Evolutionary conservation across 1,140 invertebrate species (phyloP), one percentile per base, ranked within the genome.

Genomic region (Metaphire vulgaris): DNA sequence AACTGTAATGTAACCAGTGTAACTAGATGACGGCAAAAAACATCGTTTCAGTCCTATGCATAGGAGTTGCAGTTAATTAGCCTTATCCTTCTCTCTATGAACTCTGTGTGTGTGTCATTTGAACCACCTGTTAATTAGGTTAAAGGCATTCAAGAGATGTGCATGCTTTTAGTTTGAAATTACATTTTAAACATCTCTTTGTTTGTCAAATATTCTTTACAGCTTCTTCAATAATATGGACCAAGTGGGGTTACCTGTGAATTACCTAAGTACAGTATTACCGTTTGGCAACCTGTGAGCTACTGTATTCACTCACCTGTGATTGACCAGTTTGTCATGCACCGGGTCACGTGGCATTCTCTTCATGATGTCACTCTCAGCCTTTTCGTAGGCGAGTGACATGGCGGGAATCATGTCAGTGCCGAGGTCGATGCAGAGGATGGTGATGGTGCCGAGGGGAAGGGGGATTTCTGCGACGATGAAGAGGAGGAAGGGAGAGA

Each of bases 361-460:
- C 91, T 96, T 96, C 97, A 99, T 99, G 87, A 99, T 99, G 89
- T 99, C 94, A 85, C 91, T 92, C 89, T 97, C 95, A 85, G 94
- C 92, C 88, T 92, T 91, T 90, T 97, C 95, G 89, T 97, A 97
- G 82, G 97, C 97, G 85, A 99, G 90, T 77, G 97, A 96, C 21
- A 78, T 75, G 33, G 77, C 73, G 64, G 72, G 72, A 21, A 84
- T 86, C 95, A 98, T 97, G 90, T 98, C 96, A 82, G 96, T 98
- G 90, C 96, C 96, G 85, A 98, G 90, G 91, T 98, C 96, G 88
- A 98, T 98, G 89, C 96, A 98, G 78, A 98, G 90, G 89, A 98
- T 98, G 80, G 96, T 98, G 74, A 98, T 94, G 66, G 95, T 97
- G 82, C 96, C 80, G 70, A 84, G 76, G 15, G 83, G 81, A 30